Evolutionary conservation across 2,113 vertebrate species (phyloP).

Genomic region (Blennius ocellaris): DNA sequence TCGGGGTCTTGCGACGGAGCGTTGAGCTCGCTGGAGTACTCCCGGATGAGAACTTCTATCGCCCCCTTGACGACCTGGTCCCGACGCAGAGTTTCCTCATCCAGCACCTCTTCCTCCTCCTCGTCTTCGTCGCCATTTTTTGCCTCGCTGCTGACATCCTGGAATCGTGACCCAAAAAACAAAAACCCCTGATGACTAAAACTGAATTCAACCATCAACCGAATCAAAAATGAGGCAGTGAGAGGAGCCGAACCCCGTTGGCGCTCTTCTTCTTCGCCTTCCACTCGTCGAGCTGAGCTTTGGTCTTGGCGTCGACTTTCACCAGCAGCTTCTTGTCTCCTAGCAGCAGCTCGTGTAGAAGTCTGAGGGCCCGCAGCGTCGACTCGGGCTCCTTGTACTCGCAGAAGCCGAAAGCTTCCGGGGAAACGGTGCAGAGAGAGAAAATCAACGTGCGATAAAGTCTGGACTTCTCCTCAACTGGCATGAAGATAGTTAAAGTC

Average conservation of each 20-base stretch:
- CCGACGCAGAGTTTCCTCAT: slow-evolving; percentile 94
- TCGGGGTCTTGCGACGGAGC: slow-evolving; percentile 95
- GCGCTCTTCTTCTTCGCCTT: slow-evolving; percentile 95
- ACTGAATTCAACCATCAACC: neutral
- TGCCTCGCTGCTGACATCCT: slow-evolving; percentile 73
- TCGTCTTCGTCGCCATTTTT: slow-evolving; percentile 87
- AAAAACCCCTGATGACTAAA: neutral
- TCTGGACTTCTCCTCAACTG: too few relatives aligned
- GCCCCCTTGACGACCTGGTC: slow-evolving; percentile 96
- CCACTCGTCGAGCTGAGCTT: slow-evolving; percentile 98
- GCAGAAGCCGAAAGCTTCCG: slow-evolving; percentile 96
- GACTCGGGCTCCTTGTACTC: slow-evolving; percentile 99
- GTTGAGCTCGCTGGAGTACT: slow-evolving; percentile 97
- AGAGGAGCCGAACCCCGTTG: slow-evolving; percentile 86
- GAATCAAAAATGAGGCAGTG: neutral
- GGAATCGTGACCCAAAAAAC: too few relatives aligned
- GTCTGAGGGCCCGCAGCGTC: slow-evolving; percentile 92
- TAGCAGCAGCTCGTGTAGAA: slow-evolving; percentile 95
- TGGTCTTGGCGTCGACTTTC: slow-evolving; percentile 98
- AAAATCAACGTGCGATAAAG: neutral
- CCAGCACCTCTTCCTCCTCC: slow-evolving; percentile 88
- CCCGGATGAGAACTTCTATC: slow-evolving; percentile 95
- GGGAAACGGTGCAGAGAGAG: slow-evolving; percentile 7
- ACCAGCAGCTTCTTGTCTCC: slow-evolving; percentile 98
- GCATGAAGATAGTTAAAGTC: too few relatives aligned